Percentiles rank a stretch among this genome's conserved stretches.
Conservation (phyloP, 1,140 invertebrate species). For the Dreissena polymorpha region DNA sequence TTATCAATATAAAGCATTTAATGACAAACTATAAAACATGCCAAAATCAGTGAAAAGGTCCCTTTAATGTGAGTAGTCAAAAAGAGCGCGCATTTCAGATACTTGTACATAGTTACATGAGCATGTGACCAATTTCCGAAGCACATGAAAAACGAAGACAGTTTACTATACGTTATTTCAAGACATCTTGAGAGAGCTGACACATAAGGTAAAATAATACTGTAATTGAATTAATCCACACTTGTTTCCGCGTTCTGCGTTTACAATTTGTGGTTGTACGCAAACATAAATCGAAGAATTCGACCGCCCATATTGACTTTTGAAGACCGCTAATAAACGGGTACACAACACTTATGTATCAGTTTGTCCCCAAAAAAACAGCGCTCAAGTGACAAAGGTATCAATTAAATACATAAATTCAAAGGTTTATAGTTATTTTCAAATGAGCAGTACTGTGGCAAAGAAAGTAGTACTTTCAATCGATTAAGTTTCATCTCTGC, state of each 20-base stretch:
- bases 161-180: too few relatives aligned
- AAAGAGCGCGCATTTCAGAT: too few relatives aligned
- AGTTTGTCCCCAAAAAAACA: not conserved
- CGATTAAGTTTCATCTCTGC: too few relatives aligned
- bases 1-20: too few relatives aligned
- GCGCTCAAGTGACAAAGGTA: not conserved
- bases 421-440: not conserved
- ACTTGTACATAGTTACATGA: too few relatives aligned
- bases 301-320: not conserved
- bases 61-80: too few relatives aligned
- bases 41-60: too few relatives aligned
- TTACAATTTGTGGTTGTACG: not conserved
- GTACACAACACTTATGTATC: not conserved
- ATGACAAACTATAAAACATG: too few relatives aligned
- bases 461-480: too few relatives aligned
- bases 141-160: too few relatives aligned
- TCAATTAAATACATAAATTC: not conserved
- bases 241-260: not conserved
- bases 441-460: too few relatives aligned
- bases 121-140: too few relatives aligned
- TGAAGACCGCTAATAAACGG: slow-evolving; percentile 6
- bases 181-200: not conserved
- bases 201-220: not conserved
- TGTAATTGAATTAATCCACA: not conserved
- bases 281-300: not conserved